Percentiles rank a stretch among this genome's conserved stretches.
phyloP scores from a whole-genome alignment of 2,888 invertebrate species.

The Alcis repandata region DNA sequence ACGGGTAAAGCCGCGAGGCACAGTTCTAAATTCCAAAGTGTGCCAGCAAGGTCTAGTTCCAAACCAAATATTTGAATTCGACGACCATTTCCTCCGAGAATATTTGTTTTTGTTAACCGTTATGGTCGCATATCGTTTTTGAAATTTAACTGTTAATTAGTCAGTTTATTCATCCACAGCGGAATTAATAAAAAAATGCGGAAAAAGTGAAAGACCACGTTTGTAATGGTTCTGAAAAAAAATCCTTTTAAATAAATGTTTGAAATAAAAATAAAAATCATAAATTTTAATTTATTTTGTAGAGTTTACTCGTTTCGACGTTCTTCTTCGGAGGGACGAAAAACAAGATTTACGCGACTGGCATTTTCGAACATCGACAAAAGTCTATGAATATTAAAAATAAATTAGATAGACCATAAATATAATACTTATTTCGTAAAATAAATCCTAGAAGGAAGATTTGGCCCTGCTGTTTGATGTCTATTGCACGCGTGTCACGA shows the following conservation, averaged over 20 bases:
- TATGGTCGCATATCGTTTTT: constrained; percentile 13
- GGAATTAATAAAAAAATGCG: not conserved
- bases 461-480: not conserved
- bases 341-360: too few relatives aligned
- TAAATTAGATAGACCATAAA: too few relatives aligned
- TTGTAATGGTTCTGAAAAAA: not conserved
- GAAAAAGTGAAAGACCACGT: not conserved
- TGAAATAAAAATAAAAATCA: too few relatives aligned
- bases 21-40: constrained; percentile 37
- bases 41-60: constrained; percentile 15
- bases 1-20: not conserved
- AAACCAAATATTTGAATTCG: constrained; percentile 28
- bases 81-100: constrained; percentile 12
- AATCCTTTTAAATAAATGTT: too few relatives aligned
- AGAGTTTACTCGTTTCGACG: too few relatives aligned
- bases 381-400: too few relatives aligned
- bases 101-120: constrained; percentile 30
- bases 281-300: too few relatives aligned
- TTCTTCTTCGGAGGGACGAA: too few relatives aligned
- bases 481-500: not conserved
- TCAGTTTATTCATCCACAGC: not conserved
- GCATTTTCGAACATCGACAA: too few relatives aligned
- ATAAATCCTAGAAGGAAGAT: too few relatives aligned
- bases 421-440: too few relatives aligned
- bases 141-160: constrained; percentile 18